phyloP scores from a whole-genome alignment of 2,888 invertebrate genomes.

The Lamproptera curius region DNA sequence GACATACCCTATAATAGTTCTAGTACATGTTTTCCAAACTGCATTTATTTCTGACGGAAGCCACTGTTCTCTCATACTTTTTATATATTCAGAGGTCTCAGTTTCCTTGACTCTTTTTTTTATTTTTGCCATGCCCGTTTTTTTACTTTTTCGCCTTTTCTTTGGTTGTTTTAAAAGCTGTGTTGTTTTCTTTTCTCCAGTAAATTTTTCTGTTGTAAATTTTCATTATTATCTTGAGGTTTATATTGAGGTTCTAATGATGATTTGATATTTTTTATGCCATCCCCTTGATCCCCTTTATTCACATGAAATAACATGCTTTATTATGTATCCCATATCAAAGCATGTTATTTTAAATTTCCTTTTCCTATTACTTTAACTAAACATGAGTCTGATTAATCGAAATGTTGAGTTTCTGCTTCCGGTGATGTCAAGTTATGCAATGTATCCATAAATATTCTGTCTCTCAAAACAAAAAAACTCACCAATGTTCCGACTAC shows the following conservation, averaged over 20 bases:
- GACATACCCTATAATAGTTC: constrained; percentile 87
- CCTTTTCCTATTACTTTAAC: constrained; percentile 81
- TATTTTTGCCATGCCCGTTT: constrained; percentile 43
- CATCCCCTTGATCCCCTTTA: constrained; percentile 52
- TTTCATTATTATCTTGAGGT: constrained; percentile 81
- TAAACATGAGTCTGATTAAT: constrained; percentile 69
- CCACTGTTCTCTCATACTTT: constrained; percentile 84
- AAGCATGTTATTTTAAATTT: constrained; percentile 79
- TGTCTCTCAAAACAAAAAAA: constrained; percentile 83
- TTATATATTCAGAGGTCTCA: constrained; percentile 72
- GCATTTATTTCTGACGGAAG: constrained; percentile 77
- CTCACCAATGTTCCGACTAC: constrained; percentile 33
- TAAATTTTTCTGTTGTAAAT: constrained; percentile 79
- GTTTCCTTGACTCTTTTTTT: constrained; percentile 22
- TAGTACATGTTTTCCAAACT: constrained; percentile 80
- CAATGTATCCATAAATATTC: constrained; percentile 63
- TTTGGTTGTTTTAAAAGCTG: constrained; percentile 77
- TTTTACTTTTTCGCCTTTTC: constrained; percentile 76
- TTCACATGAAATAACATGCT: too few species aligned
- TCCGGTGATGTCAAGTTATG: constrained; percentile 53
- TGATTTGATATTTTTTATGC: constrained; percentile 62
- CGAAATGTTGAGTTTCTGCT: constrained; percentile 36
- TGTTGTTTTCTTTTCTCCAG: constrained; percentile 77
- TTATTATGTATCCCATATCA: constrained; percentile 91
- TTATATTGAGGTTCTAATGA: constrained; percentile 79